Conservation (phyloP, 2,888 invertebrate species). For the Zhuqinia jingwanae region DNA sequence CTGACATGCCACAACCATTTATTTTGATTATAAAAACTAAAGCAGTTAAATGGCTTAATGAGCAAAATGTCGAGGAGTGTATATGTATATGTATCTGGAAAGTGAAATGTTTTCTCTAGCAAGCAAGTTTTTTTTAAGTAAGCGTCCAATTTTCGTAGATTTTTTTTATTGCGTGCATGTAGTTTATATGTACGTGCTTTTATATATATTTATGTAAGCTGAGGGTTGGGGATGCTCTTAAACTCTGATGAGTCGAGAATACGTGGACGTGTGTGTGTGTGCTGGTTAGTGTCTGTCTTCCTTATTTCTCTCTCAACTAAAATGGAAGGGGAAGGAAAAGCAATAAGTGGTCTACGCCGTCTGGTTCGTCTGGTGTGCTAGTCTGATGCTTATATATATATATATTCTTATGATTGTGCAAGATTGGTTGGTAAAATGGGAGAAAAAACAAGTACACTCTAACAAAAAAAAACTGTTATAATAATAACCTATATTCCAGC, state of each 20-base stretch:
- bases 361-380: too few species aligned
- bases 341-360: too few species aligned
- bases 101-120: neutral
- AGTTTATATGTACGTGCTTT: too few species aligned
- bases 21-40: constrained; percentile 58
- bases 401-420: too few species aligned
- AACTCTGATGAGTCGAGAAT: neutral
- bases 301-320: neutral
- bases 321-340: constrained; percentile 37
- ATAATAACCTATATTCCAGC: constrained; percentile 83
- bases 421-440: too few species aligned
- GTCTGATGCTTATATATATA: too few species aligned
- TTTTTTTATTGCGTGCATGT: neutral
- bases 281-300: constrained; percentile 46
- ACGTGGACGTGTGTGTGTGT: neutral
- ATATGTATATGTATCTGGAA: neutral
- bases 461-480: too few species aligned
- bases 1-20: constrained; percentile 61
- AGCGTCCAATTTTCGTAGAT: constrained; percentile 8
- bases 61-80: neutral
- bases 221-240: neutral
- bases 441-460: neutral
- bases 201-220: too few species aligned
- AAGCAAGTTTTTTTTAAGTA: constrained; percentile 16
- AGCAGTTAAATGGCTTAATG: constrained; percentile 56